A percentile compares a stretch with the other conserved stretches of the same genome.
These are phyloP conservation scores for Monodelphis domestica DNA, from an alignment of 2,797 vertebrate genomes.

Conservation along the genomic window DNA sequence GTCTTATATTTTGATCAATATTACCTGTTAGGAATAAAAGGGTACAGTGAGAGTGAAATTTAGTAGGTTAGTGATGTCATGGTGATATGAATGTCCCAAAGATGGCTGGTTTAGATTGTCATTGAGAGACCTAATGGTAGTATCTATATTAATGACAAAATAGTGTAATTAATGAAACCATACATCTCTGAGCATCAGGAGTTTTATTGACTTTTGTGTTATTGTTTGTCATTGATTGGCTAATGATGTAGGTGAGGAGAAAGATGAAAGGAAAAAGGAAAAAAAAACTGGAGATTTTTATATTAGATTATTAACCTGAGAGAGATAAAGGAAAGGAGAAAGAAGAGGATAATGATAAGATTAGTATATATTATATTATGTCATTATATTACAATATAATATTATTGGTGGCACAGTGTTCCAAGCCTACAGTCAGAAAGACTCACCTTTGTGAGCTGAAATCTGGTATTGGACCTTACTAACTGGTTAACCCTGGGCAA, in stretches of 20 bases:
- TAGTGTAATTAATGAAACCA: background rate
- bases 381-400: background rate
- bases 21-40: background rate
- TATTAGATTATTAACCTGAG: background rate
- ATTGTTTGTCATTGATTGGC: background rate
- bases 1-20: constrained; percentile 19
- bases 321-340: background rate
- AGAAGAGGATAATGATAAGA: constrained; percentile 15
- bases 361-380: background rate
- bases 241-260: background rate
- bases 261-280: background rate
- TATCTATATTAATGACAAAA: background rate
- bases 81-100: background rate
- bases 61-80: background rate
- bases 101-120: background rate
- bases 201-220: background rate
- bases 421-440: background rate
- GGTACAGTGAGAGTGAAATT: background rate
- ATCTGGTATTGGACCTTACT: too few species aligned
- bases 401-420: background rate
- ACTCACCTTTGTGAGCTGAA: background rate
- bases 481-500: background rate
- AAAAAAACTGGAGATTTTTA: background rate
- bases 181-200: background rate
- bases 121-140: background rate